phyloP scores from a whole-genome alignment of 2,888 invertebrate genomes.

The Hypena proboscidalis region DNA sequence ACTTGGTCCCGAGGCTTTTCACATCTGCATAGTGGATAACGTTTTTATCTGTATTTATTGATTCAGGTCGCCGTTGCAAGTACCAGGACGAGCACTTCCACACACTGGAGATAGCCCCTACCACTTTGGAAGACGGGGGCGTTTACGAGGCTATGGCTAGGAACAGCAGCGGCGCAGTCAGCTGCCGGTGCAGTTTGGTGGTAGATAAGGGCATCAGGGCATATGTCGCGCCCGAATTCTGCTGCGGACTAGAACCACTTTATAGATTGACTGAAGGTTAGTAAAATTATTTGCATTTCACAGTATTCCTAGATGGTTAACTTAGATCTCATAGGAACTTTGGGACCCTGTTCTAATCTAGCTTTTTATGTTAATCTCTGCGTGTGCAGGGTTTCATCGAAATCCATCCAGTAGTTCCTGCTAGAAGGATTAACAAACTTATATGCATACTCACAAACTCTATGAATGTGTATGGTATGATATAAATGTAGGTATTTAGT shows the following conservation, averaged over 20 bases:
- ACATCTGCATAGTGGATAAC: no score
- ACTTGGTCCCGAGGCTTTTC: no score
- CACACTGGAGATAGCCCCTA: constrained; percentile 93
- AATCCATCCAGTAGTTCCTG: no score
- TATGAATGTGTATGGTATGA: no score
- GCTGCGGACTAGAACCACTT: constrained; percentile 88
- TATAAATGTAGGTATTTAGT: no score
- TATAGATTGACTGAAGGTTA: constrained; percentile 86
- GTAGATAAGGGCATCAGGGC: constrained; percentile 94
- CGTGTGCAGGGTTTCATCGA: no score
- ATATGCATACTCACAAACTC: no score
- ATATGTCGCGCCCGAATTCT: constrained; percentile 92
- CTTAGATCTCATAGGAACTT: no score
- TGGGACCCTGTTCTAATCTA: no score
- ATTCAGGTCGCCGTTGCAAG: constrained; percentile 83
- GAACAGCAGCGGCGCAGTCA: constrained; percentile 93
- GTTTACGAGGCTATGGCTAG: constrained; percentile 91
- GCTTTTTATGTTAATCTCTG: no score
- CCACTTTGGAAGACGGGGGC: constrained; percentile 92
- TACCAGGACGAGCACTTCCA: constrained; percentile 92
- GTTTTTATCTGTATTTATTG: not conserved
- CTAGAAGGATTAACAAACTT: no score
- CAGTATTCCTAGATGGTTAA: no score
- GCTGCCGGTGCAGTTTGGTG: constrained; percentile 90
- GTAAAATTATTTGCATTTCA: not conserved